Percentiles rank a stretch among this genome's conserved stretches.
phyloP scores from a whole-genome alignment of 2,113 vertebrate genomes.

The Bagarius yarrelli region DNA sequence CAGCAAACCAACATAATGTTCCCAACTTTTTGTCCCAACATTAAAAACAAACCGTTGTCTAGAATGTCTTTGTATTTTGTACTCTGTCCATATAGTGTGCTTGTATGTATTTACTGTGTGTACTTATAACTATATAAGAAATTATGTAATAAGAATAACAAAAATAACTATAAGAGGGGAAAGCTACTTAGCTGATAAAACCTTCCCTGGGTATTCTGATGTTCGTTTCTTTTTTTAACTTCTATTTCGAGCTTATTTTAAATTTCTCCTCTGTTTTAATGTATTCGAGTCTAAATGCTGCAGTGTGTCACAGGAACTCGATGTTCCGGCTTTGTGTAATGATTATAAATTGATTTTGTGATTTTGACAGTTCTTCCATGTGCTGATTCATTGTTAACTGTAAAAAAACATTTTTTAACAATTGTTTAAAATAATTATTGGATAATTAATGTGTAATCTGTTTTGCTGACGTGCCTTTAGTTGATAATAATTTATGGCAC shows the following conservation, averaged over 20 bases:
- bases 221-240: neutral
- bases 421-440: no score
- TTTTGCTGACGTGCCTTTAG: neutral
- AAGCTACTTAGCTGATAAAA: neutral
- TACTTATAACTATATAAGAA: no score
- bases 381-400: neutral
- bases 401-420: neutral
- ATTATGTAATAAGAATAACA: neutral
- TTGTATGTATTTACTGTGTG: no score
- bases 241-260: no score
- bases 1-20: no score
- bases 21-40: no score
- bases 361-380: neutral
- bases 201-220: neutral
- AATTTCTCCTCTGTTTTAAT: neutral
- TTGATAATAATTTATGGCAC: neutral
- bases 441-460: neutral
- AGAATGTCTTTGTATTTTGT: no score
- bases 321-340: neutral
- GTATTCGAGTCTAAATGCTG: neutral
- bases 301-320: slow-evolving; percentile 1
- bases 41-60: no score
- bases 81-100: no score
- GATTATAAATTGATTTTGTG: neutral
- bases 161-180: neutral